Evolutionary conservation across 2,113 vertebrate genomes (phyloP), one percentile per base, ranked within the genome.

Genomic region (Hymenochirus boettgeri): DNA sequence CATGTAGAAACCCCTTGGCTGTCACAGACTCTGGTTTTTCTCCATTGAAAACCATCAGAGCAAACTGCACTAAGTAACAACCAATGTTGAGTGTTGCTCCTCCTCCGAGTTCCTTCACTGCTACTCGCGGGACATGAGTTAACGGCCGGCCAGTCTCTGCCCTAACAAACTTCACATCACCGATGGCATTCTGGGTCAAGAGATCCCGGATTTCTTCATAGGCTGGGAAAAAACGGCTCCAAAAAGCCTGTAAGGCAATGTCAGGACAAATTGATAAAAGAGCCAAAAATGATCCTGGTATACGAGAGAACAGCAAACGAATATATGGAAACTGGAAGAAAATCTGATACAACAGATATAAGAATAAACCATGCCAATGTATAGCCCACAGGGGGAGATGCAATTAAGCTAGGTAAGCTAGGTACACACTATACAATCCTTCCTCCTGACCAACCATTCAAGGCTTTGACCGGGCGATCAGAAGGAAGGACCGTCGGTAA

Each of bases 31-130:
- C 79, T 0, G 90, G 88, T 71, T 75, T 82, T 72, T 89, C 89
- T 57, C 84, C 77, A 2, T 79, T 74, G 52, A 82, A 93, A 35
- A 89, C 84, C 92, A 93, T 93, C 73, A 80, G 82, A 25, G 76
- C 81, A 61, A 86, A 81, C 72, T 81, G 84, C 71, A 91, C 31
- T 64, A 80, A 86, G 76, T 91, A 84, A 39, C 88, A 73, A 39
- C 89, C 90, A 29, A 92, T 51, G 70, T 87, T 87, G 15, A 87
- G 53, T 1, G 81, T 33, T 0, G 81, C 76, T 17, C 81, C 62
- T 57, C 74, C 75, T 2, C 90, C 88, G 71, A 88, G 72, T 26
- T 88, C 83, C 59, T 83, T 83, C 65, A 86, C 39, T 11, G 73
- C 15, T 0, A 77, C 22, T 21, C 89, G 79, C 1, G 79, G 69